Conservation (phyloP, 2,113 vertebrate genomes). For the Monopterus albus region DNA sequence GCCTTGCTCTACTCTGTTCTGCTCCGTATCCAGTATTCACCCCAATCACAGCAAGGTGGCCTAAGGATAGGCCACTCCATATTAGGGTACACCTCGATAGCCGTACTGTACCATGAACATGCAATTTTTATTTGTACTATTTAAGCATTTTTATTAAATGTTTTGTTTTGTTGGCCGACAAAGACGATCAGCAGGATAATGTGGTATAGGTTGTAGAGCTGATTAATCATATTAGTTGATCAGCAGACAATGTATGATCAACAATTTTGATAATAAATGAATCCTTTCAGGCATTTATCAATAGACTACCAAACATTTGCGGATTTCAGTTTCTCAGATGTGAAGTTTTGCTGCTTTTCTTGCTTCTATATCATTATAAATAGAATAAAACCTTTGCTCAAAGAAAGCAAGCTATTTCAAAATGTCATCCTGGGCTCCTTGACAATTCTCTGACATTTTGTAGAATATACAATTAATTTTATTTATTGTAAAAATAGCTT, state of each 20-base stretch:
- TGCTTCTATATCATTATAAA: background rate
- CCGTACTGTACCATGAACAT: slow-evolving; percentile 23
- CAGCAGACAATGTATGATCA: background rate
- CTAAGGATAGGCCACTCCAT: slow-evolving; percentile 50
- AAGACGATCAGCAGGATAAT: slow-evolving; percentile 6
- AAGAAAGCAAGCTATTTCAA: background rate
- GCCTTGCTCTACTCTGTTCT: slow-evolving; percentile 62
- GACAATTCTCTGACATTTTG: background rate
- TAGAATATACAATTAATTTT: background rate
- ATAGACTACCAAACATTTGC: too few relatives aligned
- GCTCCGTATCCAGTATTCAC: slow-evolving; percentile 58
- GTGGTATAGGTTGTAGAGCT: background rate
- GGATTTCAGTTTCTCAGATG: background rate
- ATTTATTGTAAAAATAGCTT: background rate
- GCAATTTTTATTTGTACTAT: slow-evolving; percentile 60
- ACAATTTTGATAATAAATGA: background rate
- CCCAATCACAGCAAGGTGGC: slow-evolving; percentile 54
- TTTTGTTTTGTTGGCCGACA: slow-evolving; percentile 40
- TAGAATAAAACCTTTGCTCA: background rate
- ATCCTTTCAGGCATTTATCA: background rate
- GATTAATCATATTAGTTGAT: background rate
- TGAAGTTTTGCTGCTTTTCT: background rate
- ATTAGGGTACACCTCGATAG: slow-evolving; percentile 59
- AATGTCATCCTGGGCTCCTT: background rate
- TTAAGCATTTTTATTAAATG: slow-evolving; percentile 33